These are phyloP conservation scores for Sarcophilus harrisii DNA, from an alignment of 2,797 vertebrate genomes.

Conservation along the genomic window DNA sequence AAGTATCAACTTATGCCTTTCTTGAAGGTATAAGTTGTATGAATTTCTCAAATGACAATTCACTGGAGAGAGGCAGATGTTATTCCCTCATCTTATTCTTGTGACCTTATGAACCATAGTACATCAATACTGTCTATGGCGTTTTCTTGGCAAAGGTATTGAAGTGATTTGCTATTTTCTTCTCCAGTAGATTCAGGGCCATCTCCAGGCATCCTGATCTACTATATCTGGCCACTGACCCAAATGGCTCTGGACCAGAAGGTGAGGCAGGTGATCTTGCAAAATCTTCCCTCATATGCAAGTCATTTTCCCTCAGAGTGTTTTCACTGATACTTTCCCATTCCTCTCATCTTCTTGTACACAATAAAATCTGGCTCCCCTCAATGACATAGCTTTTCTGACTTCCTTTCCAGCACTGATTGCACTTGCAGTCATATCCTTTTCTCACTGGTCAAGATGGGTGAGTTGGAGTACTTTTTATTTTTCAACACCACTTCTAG, in stretches of 20 bases:
- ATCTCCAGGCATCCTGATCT: no score
- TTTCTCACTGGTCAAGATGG: not conserved
- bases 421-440: not conserved
- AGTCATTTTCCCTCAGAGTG: not conserved
- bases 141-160: not conserved
- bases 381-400: not conserved
- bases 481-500: not conserved
- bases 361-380: not conserved
- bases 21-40: not conserved
- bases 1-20: not conserved
- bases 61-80: not conserved
- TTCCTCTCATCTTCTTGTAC: not conserved
- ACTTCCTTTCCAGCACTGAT: not conserved
- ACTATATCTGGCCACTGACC: no score
- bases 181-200: not conserved
- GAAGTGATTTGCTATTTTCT: not conserved
- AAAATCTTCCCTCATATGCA: no score
- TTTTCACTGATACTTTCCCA: not conserved
- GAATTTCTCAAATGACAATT: not conserved
- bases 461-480: not conserved
- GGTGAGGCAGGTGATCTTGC: no score
- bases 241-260: no score
- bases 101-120: not conserved
- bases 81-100: not conserved
- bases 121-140: not conserved